Conservation (phyloP, 2,797 vertebrate genomes). For the Notolepis coatsorum region DNA sequence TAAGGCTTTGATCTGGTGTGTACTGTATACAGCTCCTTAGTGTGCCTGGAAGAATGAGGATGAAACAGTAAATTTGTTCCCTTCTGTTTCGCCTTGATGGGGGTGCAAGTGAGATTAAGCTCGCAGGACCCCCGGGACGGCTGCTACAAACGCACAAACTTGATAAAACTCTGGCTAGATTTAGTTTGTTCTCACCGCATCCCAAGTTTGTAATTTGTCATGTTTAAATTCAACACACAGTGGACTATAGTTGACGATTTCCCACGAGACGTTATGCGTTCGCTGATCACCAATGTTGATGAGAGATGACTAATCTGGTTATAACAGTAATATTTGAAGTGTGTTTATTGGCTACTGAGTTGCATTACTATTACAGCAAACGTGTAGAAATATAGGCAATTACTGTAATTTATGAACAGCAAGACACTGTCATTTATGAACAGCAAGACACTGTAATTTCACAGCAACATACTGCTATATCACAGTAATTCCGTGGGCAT, state of each 20-base stretch:
- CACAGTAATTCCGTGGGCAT: background rate
- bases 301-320: background rate
- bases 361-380: background rate
- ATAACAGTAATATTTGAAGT: background rate
- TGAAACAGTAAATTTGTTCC: conserved; percentile 84
- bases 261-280: background rate
- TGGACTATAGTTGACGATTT: background rate
- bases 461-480: background rate
- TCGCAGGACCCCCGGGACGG: conserved; percentile 59
- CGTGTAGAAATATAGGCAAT: background rate
- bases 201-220: conserved; percentile 15
- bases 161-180: conserved; percentile 37
- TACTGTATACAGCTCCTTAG: conserved; percentile 85
- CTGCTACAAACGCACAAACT: conserved; percentile 41
- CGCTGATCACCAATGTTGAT: background rate
- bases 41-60: conserved; percentile 77
- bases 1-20: conserved; percentile 98
- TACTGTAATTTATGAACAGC: background rate
- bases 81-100: conserved; percentile 79
- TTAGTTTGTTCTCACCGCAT: conserved; percentile 8
- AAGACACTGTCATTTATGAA: background rate
- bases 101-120: conserved; percentile 76
- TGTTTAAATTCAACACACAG: background rate
- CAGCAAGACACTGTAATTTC: background rate
- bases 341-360: background rate